A percentile compares a stretch with the other conserved stretches of the same genome.
phyloP scores from a whole-genome alignment of 2,113 vertebrate genomes.

The Dryoscopus gambensis region DNA sequence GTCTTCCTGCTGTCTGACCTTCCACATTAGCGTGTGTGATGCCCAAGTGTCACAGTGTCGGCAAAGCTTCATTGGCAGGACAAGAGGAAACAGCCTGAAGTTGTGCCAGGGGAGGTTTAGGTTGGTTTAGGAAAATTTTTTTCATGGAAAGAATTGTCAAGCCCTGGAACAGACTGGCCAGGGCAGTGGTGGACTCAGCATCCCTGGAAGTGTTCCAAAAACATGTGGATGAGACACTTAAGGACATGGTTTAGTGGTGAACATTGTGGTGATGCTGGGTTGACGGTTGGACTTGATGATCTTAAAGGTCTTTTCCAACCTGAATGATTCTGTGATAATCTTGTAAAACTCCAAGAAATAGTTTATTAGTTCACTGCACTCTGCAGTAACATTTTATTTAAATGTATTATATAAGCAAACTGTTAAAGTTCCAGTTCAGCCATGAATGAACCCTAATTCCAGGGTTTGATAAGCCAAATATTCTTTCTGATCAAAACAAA shows the following conservation, averaged over 20 bases:
- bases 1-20: neutral
- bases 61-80: neutral
- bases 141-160: neutral
- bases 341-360: neutral
- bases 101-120: neutral
- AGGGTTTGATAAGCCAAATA: neutral
- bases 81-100: neutral
- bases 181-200: neutral
- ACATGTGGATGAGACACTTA: neutral
- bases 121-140: neutral
- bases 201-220: neutral
- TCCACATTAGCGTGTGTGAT: rapidly evolving
- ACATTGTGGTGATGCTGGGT: neutral
- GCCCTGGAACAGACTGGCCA: neutral
- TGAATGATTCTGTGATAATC: neutral
- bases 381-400: neutral
- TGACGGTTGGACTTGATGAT: neutral
- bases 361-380: neutral
- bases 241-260: neutral
- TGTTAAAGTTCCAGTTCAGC: neutral
- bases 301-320: neutral
- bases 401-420: neutral
- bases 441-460: neutral
- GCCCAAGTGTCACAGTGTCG: neutral
- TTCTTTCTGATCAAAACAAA: neutral